phyloP scores from a whole-genome alignment of 35 echinoderm and acorn worm genomes.

The Ophiothrix spiculata region DNA sequence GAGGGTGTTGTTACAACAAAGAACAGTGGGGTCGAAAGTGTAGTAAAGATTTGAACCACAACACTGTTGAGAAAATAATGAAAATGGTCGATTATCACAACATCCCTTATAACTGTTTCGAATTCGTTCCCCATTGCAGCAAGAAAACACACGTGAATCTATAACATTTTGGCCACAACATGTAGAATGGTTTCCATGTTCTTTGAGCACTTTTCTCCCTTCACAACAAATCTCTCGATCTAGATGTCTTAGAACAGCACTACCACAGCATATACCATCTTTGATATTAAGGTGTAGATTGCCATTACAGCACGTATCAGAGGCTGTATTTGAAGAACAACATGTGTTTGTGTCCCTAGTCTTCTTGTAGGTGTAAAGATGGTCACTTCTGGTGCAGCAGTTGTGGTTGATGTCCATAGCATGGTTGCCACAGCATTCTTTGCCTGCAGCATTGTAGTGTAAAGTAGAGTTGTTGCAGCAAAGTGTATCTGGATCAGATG shows the following conservation, averaged over 20 bases:
- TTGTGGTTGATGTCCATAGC: neutral
- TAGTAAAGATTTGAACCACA: neutral
- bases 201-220: neutral
- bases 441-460: neutral
- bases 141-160: neutral
- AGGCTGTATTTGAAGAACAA: neutral
- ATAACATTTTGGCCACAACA: neutral
- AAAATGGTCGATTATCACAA: conserved; percentile 2
- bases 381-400: neutral
- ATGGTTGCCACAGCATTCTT: conserved; percentile 32
- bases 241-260: neutral
- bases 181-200: neutral
- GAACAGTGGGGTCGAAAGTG: neutral
- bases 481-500: neutral
- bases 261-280: neutral
- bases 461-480: conserved; percentile 23
- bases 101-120: neutral
- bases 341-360: neutral
- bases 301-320: neutral
- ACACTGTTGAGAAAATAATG: neutral
- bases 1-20: neutral
- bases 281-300: neutral
- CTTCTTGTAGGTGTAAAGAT: neutral
- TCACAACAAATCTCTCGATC: neutral
- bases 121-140: neutral